Percentiles rank a stretch among this genome's conserved stretches.
These are phyloP conservation scores for Pachyuromys duprasi DNA, from an alignment of 2,797 vertebrate species.

Conservation along the genomic window DNA sequence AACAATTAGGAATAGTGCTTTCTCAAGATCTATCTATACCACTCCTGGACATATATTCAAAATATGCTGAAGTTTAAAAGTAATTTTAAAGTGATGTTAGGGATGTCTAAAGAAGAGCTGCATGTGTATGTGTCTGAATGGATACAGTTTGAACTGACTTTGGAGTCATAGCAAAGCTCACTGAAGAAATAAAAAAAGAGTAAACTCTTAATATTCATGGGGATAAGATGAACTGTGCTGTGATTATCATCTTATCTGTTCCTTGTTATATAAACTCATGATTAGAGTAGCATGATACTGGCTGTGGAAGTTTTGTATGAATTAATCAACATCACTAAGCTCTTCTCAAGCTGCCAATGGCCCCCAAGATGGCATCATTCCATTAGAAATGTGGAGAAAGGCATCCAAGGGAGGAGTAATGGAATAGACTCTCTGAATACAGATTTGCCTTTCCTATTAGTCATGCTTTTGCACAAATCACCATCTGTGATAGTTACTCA, in stretches of 20 bases:
- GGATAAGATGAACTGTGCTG: not conserved
- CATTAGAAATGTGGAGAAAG: not conserved
- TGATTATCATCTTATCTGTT: not conserved
- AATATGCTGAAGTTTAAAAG: too few relatives aligned
- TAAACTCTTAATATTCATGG: not conserved
- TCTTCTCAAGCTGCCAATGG: not conserved
- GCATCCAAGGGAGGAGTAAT: not conserved
- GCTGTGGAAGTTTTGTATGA: not conserved
- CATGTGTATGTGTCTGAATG: not conserved
- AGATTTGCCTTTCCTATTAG: not conserved
- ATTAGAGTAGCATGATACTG: not conserved
- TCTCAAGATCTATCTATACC: too few relatives aligned
- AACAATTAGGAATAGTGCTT: too few relatives aligned
- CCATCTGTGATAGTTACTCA: not conserved
- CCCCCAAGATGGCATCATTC: not conserved
- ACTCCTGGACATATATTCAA: too few relatives aligned
- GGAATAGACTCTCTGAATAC: not conserved
- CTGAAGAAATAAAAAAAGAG: not conserved
- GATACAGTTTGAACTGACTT: not conserved
- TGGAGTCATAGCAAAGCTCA: not conserved
- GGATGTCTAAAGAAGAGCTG: not conserved
- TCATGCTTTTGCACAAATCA: not conserved
- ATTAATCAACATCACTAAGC: not conserved
- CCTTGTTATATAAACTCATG: not conserved
- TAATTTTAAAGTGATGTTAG: not conserved